Evolutionary conservation across 2,113 vertebrate species (phyloP).

Genomic region (Pangasianodon gigas): DNA sequence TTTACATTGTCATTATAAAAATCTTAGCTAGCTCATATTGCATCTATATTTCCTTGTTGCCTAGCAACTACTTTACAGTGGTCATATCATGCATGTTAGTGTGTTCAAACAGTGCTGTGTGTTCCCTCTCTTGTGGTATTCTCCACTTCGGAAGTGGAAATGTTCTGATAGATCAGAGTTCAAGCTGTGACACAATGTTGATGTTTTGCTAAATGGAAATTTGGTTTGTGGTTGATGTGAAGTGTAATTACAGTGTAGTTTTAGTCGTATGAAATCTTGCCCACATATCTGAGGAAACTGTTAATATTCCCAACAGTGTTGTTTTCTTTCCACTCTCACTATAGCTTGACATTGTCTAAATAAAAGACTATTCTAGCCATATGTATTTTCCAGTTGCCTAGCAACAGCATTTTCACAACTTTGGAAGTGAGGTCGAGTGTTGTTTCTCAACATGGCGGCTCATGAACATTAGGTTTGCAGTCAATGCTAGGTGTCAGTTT

Average conservation of each 20-base stretch:
- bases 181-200: conserved; percentile 1
- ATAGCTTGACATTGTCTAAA: not conserved
- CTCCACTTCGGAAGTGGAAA: not conserved
- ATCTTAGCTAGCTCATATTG: not conserved
- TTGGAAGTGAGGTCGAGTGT: not conserved
- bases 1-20: not conserved
- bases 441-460: too few relatives aligned
- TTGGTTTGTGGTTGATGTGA: conserved; percentile 10
- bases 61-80: not conserved
- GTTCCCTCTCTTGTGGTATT: conserved; percentile 2
- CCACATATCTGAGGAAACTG: conserved; percentile 11
- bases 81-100: not conserved
- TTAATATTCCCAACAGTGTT: conserved; percentile 5
- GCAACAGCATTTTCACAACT: not conserved
- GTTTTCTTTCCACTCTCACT: not conserved
- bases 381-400: conserved; percentile 7
- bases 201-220: conserved; percentile 19
- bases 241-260: conserved; percentile 2
- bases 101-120: conserved; percentile 2
- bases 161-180: conserved; percentile 4
- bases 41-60: conserved; percentile 1
- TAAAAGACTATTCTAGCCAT: not conserved
- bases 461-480: not conserved
- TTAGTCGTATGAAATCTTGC: not conserved
- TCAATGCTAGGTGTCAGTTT: not conserved